These are phyloP conservation scores for Cyclura pinguis DNA, from an alignment of 2,797 vertebrate species.

Conservation along the genomic window DNA sequence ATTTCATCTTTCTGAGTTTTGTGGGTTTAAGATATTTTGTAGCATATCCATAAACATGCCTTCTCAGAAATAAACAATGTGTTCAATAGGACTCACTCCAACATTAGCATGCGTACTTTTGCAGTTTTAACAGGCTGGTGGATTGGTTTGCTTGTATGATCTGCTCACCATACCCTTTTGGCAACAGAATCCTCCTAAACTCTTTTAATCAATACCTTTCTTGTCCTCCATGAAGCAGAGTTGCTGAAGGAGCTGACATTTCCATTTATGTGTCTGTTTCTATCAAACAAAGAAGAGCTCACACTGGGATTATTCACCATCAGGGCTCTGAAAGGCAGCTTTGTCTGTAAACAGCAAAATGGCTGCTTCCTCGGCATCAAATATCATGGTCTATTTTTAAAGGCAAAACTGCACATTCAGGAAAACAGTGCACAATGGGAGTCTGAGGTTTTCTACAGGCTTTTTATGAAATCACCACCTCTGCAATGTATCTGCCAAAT, in stretches of 20 bases:
- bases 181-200: slow-evolving; percentile 17
- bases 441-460: slow-evolving; percentile 33
- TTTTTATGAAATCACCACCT: slow-evolving; percentile 15
- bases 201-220: slow-evolving; percentile 34
- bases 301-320: slow-evolving; percentile 63
- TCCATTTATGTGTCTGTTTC: slow-evolving; percentile 68
- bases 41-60: not conserved
- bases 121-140: not conserved
- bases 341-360: slow-evolving; percentile 71
- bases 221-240: not conserved
- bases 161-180: not conserved
- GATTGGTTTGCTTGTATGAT: not conserved
- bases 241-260: slow-evolving; percentile 28
- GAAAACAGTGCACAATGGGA: slow-evolving; percentile 49
- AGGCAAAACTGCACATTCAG: slow-evolving; percentile 66
- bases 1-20: not conserved
- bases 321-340: slow-evolving; percentile 68
- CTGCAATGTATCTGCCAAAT: not conserved
- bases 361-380: slow-evolving; percentile 49
- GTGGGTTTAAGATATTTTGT: not conserved
- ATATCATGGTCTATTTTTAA: slow-evolving; percentile 48
- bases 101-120: not conserved
- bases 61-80: not conserved
- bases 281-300: slow-evolving; percentile 69
- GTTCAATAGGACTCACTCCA: not conserved